Evolutionary conservation across 2,113 vertebrate species (phyloP).

Genomic region (Clarias magur): DNA sequence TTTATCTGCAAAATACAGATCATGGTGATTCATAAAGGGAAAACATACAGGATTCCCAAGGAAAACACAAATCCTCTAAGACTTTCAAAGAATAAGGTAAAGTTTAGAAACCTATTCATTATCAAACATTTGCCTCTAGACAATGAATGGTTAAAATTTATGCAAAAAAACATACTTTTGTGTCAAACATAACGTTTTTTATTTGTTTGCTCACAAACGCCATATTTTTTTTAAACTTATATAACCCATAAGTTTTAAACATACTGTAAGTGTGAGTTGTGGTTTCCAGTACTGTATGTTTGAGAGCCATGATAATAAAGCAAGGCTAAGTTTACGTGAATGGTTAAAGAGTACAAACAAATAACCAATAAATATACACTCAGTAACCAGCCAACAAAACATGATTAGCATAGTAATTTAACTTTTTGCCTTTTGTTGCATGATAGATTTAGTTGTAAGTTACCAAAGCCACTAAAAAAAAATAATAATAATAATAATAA

Average conservation of each 20-base stretch:
- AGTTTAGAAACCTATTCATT: not conserved
- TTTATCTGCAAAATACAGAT: not conserved
- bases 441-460: not conserved
- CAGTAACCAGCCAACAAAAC: not conserved
- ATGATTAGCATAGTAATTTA: not conserved
- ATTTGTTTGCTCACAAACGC: not conserved
- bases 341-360: not conserved
- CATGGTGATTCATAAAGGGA: not conserved
- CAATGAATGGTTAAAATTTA: not conserved
- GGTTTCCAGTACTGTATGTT: not conserved
- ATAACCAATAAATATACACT: not conserved
- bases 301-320: not conserved
- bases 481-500: no score
- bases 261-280: not conserved
- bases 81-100: not conserved
- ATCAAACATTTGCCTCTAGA: not conserved
- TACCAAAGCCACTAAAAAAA: not conserved
- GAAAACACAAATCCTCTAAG: not conserved
- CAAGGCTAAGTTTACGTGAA: not conserved
- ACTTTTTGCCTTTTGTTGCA: not conserved
- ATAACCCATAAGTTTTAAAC: not conserved
- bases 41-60: not conserved
- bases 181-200: not conserved
- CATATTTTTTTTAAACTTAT: no score
- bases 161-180: not conserved